A percentile compares a stretch with the other conserved stretches of the same genome.
Conservation (phyloP, 2,888 invertebrate genomes). For the Xestia c-nigrum region DNA sequence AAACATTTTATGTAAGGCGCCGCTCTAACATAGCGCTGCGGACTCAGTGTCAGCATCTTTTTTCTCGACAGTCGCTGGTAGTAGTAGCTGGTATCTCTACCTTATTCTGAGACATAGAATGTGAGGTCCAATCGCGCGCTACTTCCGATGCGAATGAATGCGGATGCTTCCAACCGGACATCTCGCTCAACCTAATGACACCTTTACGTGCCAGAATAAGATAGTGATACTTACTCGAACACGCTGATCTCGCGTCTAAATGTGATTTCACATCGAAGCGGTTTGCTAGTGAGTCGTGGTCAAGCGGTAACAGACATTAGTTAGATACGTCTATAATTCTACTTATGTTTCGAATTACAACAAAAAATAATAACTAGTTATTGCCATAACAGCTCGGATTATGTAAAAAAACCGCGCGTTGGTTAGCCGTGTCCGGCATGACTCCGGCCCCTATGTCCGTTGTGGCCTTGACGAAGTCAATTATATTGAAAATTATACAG, state of each 20-base stretch:
- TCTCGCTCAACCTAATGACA: neutral
- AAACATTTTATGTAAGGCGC: neutral
- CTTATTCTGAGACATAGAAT: neutral
- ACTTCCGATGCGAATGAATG: neutral
- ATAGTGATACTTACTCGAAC: neutral
- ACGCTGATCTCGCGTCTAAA: neutral
- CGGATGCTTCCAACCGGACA: neutral
- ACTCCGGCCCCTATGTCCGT: constrained; percentile 19
- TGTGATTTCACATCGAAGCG: neutral
- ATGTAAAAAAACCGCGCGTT: constrained; percentile 39
- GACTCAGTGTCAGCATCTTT: neutral
- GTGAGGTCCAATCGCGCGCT: neutral
- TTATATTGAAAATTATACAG: constrained; percentile 26
- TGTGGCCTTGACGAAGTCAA: constrained; percentile 33
- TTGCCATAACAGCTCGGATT: constrained; percentile 7
- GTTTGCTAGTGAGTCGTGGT: neutral
- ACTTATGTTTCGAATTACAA: constrained; percentile 3
- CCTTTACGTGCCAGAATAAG: neutral
- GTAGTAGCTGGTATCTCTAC: neutral
- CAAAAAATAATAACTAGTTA: constrained; percentile 43
- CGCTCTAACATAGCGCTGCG: neutral
- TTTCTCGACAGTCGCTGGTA: neutral
- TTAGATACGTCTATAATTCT: neutral
- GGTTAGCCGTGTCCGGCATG: constrained; percentile 13
- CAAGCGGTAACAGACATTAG: neutral